Conservation (phyloP, 1,140 invertebrate genomes). For the Zaprionus ghesquierei region DNA sequence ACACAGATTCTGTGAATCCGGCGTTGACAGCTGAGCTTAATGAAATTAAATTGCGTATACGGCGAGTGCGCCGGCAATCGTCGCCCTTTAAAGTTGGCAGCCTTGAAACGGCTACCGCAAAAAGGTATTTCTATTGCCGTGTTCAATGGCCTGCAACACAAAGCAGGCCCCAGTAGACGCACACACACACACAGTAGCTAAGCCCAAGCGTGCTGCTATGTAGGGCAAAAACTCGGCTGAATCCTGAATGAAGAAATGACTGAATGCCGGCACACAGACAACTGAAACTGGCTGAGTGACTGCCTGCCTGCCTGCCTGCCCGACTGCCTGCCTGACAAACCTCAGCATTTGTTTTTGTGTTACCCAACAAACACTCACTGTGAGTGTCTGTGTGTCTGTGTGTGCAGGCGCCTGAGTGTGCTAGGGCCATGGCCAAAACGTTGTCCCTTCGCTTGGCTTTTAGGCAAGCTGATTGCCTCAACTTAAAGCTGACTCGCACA, state of each 20-base stretch:
- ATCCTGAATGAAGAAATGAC: conserved; percentile 54
- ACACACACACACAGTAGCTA: neutral
- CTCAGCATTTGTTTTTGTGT: conserved; percentile 41
- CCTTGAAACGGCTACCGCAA: conserved; percentile 8
- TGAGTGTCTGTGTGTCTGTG: conserved; percentile 6
- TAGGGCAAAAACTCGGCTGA: conserved; percentile 48
- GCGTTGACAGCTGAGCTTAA: conserved; percentile 18
- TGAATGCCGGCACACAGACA: conserved; percentile 43
- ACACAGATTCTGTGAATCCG: conserved; percentile 3
- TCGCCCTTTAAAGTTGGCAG: conserved; percentile 32
- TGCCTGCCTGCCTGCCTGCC: conserved; percentile 35
- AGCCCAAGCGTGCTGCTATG: conserved; percentile 34
- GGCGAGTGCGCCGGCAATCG: neutral
- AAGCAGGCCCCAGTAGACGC: conserved; percentile 1
- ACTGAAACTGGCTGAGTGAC: conserved; percentile 2
- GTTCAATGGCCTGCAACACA: conserved; percentile 53
- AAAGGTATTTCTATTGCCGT: conserved; percentile 51
- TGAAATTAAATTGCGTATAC: conserved; percentile 49
- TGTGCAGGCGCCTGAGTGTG: conserved; percentile 24
- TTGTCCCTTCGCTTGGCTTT: conserved; percentile 17
- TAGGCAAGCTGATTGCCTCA: conserved; percentile 30
- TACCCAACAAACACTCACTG: neutral
- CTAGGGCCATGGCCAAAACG: conserved; percentile 45
- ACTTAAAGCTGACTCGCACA: conserved; percentile 53
- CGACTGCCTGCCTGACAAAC: conserved; percentile 33